Evolutionary conservation across 1,140 invertebrate genomes (phyloP).

Genomic region (Caerostris darwini): DNA sequence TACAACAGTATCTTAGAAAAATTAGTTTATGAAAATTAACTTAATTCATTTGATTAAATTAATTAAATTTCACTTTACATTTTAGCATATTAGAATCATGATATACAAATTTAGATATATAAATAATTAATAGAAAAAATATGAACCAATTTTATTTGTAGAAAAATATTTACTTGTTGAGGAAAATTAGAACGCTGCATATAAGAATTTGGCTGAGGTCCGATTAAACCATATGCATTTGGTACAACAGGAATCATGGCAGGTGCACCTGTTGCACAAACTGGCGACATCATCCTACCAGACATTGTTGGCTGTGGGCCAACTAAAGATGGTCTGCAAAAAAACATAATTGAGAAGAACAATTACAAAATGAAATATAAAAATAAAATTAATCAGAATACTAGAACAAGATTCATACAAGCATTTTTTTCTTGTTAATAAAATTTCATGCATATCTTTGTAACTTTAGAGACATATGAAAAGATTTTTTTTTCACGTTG

Average conservation of each 20-base stretch:
- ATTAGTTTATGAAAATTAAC: too few species aligned
- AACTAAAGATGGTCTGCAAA: background rate
- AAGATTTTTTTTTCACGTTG: too few species aligned
- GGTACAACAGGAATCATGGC: conserved; percentile 7
- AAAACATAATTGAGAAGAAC: background rate
- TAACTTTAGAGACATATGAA: too few species aligned
- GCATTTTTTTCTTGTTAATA: too few species aligned
- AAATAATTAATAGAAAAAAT: background rate
- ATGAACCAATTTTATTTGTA: too few species aligned
- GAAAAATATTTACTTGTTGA: background rate
- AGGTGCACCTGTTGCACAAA: background rate
- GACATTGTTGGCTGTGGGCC: conserved; percentile 43
- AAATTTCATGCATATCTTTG: too few species aligned
- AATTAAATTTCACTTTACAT: background rate
- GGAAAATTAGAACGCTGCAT: background rate
- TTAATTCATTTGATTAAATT: background rate
- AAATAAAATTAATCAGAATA: background rate
- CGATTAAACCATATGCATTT: conserved; percentile 56
- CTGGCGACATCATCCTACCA: conserved; percentile 51
- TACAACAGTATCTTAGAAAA: too few species aligned
- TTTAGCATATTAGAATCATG: background rate
- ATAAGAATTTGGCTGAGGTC: background rate
- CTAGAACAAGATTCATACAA: too few species aligned
- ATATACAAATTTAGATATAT: background rate
- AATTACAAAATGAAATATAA: background rate